A percentile compares a stretch with the other conserved stretches of the same genome.
These are phyloP conservation scores for Amyelois transitella DNA, from an alignment of 1,140 invertebrate genomes.

Conservation along the genomic window DNA sequence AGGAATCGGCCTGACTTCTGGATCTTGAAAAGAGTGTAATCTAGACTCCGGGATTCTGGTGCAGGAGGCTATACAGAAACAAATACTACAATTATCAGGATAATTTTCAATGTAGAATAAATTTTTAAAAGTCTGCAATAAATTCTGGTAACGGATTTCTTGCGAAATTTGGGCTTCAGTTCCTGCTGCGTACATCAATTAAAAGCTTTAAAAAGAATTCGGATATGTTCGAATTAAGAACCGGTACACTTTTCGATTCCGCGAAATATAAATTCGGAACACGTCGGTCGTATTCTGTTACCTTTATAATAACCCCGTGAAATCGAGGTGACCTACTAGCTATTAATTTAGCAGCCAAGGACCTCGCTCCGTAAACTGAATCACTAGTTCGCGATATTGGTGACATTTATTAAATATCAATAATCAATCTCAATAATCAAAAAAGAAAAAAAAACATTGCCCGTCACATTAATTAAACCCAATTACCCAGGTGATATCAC, in stretches of 20 bases:
- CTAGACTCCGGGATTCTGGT: no score
- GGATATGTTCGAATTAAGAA: neutral
- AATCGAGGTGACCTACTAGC: conserved; percentile 42
- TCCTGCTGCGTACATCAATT: neutral
- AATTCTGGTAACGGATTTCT: neutral
- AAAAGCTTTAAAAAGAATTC: neutral
- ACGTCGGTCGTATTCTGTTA: conserved; percentile 35
- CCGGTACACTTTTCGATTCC: neutral
- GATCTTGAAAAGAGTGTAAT: no score
- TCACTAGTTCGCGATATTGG: conserved; percentile 13
- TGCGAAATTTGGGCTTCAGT: neutral
- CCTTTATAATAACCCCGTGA: conserved; percentile 38
- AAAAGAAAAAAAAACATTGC: no score
- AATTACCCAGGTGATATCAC: no score
- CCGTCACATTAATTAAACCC: no score
- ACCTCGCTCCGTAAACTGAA: conserved; percentile 8
- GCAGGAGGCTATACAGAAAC: no score
- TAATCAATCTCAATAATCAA: no score
- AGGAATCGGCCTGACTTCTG: no score
- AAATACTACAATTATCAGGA: no score
- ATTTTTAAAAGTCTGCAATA: neutral
- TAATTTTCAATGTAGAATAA: neutral
- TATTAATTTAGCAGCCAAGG: conserved; percentile 11
- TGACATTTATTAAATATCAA: no score
- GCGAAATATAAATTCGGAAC: conserved; percentile 20